phyloP scores from a whole-genome alignment of 2,888 invertebrate genomes.

The Drosophila prostipennis region DNA sequence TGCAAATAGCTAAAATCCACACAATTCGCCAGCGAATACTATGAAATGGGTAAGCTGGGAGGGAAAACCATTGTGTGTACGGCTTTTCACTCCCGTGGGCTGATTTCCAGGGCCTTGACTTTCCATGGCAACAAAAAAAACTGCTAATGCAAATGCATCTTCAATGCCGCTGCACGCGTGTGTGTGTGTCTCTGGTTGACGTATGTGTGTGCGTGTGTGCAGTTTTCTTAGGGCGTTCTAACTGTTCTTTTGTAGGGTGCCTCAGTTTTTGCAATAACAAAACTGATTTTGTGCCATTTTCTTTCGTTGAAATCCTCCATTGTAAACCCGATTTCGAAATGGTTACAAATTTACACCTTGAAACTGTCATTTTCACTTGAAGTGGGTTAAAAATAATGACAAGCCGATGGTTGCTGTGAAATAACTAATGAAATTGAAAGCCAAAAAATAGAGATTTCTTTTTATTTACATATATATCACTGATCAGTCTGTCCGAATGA shows the following conservation, averaged over 20 bases:
- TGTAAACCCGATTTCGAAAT: background rate
- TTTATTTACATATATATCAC: too few species aligned
- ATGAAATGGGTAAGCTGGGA: constrained; percentile 68
- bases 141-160: constrained; percentile 27
- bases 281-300: background rate
- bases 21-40: constrained; percentile 33
- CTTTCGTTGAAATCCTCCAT: background rate
- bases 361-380: background rate
- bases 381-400: background rate
- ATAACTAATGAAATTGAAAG: too few species aligned
- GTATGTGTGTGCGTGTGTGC: constrained; percentile 1
- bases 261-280: background rate
- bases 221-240: constrained; percentile 18
- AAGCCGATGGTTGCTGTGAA: background rate
- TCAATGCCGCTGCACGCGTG: constrained; percentile 7
- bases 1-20: constrained; percentile 20
- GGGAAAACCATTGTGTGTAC: background rate
- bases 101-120: constrained; percentile 9
- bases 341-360: background rate
- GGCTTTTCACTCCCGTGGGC: background rate
- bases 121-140: constrained; percentile 12
- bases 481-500: too few species aligned
- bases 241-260: constrained; percentile 13
- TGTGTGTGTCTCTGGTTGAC: background rate
- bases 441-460: too few species aligned